Conservation (phyloP, 2,113 vertebrate genomes). For the Cettia cetti region DNA sequence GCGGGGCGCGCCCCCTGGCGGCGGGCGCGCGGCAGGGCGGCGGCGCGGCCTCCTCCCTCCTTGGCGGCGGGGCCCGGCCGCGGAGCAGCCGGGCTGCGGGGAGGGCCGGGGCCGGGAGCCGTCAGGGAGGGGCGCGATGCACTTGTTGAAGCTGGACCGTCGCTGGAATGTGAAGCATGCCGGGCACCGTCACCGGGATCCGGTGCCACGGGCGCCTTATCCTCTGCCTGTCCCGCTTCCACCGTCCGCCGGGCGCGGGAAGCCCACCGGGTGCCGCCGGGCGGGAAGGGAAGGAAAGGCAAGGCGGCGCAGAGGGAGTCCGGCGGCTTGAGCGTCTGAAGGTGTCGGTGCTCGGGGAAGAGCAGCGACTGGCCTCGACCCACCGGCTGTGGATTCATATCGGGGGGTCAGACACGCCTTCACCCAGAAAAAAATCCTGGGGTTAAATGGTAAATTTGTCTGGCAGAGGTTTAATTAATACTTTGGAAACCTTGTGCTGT, state of each 20-base stretch:
- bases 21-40: too few species aligned
- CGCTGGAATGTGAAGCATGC: slow-evolving; percentile 68
- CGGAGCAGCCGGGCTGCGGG: too few species aligned
- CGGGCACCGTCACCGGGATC: slow-evolving; percentile 50
- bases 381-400: rapidly evolving
- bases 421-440: rapidly evolving
- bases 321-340: neutral
- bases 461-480: neutral
- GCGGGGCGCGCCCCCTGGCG: too few species aligned
- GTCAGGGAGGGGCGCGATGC: slow-evolving; percentile 40
- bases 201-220: neutral
- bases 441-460: neutral
- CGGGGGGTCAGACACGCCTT: neutral
- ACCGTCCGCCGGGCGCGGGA: neutral
- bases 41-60: too few species aligned
- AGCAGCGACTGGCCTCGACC: neutral
- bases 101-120: neutral
- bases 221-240: neutral
- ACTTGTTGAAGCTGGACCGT: slow-evolving; percentile 68
- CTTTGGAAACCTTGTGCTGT: neutral
- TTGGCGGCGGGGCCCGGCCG: too few species aligned
- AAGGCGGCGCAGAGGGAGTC: neutral
- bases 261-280: neutral
- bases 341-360: neutral
- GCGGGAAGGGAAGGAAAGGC: neutral